Evolutionary conservation across 2,888 invertebrate genomes (phyloP).

Genomic region (Microplitis manilae): DNA sequence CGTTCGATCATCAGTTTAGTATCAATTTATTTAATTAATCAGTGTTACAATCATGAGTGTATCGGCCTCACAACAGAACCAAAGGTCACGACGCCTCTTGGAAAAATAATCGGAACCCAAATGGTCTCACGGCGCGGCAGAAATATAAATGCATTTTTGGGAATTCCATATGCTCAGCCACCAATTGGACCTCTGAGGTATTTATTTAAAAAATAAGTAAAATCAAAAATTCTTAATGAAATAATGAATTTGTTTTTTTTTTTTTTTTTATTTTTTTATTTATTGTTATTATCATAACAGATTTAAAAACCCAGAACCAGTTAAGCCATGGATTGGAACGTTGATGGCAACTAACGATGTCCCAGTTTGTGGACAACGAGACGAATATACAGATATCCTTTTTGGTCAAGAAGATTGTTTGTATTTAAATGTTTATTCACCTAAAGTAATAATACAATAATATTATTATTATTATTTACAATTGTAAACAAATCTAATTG

Average conservation of each 20-base stretch:
- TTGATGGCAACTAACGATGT: slow-evolving; percentile 44
- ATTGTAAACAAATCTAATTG: neutral
- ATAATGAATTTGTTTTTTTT: slow-evolving; percentile 8
- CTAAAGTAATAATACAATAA: slow-evolving; percentile 40
- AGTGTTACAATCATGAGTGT: neutral
- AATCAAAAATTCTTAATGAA: neutral
- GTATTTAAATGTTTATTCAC: slow-evolving; percentile 50
- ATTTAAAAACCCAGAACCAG: slow-evolving; percentile 52
- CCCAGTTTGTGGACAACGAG: slow-evolving; percentile 41
- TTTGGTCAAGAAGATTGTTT: slow-evolving; percentile 50
- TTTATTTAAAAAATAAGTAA: neutral
- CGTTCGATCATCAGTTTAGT: slow-evolving; percentile 16
- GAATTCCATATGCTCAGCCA: slow-evolving; percentile 53
- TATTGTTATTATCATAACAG: slow-evolving; percentile 36
- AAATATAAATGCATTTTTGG: slow-evolving; percentile 45
- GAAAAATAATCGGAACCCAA: slow-evolving; percentile 44
- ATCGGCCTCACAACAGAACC: slow-evolving; percentile 13
- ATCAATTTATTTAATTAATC: slow-evolving; percentile 16
- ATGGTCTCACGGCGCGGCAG: slow-evolving; percentile 41
- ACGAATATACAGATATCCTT: neutral
- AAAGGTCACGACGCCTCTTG: slow-evolving; percentile 40
- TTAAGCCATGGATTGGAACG: slow-evolving; percentile 49
- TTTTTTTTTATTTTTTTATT: slow-evolving; percentile 7
- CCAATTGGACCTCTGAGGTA: slow-evolving; percentile 50
- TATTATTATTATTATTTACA: neutral